Conservation (phyloP, 2,888 invertebrate species). For the Pocota personata region DNA sequence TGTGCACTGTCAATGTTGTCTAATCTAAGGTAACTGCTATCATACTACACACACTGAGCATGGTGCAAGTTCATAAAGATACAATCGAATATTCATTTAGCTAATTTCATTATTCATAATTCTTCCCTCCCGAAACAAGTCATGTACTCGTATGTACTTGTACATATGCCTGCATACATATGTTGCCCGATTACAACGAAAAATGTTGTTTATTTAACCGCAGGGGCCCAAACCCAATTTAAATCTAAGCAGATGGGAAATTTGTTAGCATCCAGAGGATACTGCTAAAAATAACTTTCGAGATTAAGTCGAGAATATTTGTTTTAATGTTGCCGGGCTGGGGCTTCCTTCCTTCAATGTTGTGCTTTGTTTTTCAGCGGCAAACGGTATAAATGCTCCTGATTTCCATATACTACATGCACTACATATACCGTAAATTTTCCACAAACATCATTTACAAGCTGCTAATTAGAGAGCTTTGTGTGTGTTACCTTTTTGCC, state of each 20-base stretch:
- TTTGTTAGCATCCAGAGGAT: slow-evolving; percentile 40
- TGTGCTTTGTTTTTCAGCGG: not conserved
- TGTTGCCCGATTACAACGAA: slow-evolving; percentile 26
- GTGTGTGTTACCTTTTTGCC: slow-evolving; percentile 85
- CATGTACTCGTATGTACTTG: not conserved
- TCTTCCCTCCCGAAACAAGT: not conserved
- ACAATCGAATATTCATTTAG: slow-evolving; percentile 59
- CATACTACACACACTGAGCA: not conserved
- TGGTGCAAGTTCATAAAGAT: slow-evolving; percentile 5
- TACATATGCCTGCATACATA: slow-evolving; percentile 6
- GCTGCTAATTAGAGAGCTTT: slow-evolving; percentile 63
- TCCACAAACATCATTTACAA: slow-evolving; percentile 63
- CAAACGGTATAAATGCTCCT: not conserved
- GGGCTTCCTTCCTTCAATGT: not conserved
- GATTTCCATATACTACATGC: slow-evolving; percentile 11
- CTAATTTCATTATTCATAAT: slow-evolving; percentile 58
- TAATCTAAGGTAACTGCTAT: not conserved
- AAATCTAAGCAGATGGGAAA: slow-evolving; percentile 49
- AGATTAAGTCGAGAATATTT: slow-evolving; percentile 51
- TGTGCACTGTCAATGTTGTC: not conserved
- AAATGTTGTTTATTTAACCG: slow-evolving; percentile 56
- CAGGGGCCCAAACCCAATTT: slow-evolving; percentile 59
- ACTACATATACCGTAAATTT: slow-evolving; percentile 40
- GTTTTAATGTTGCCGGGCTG: not conserved
- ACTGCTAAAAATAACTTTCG: slow-evolving; percentile 33